These are phyloP conservation scores for Caprella mutica DNA, from an alignment of 2,888 invertebrate species.

Conservation along the genomic window DNA sequence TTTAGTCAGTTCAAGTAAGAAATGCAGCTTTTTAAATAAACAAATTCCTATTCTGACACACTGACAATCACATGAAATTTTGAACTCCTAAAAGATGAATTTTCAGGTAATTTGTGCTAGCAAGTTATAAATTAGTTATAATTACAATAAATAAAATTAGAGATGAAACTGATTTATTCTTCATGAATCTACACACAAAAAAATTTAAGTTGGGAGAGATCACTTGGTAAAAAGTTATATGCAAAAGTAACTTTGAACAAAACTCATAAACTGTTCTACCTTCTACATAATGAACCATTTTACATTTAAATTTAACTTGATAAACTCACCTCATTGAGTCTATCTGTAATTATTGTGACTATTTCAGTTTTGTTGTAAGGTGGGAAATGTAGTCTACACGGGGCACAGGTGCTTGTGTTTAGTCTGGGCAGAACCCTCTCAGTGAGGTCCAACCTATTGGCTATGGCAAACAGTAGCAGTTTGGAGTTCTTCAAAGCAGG, in stretches of 20 bases:
- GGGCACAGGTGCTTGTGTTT: slow-evolving; percentile 45
- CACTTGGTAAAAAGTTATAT: not conserved
- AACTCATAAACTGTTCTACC: not conserved
- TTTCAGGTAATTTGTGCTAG: too few species aligned
- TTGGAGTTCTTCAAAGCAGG: slow-evolving; percentile 57
- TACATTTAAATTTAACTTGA: not conserved
- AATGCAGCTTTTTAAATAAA: too few species aligned
- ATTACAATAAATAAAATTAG: too few species aligned
- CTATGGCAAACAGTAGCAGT: slow-evolving; percentile 76
- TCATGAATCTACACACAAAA: not conserved
- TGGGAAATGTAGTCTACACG: slow-evolving; percentile 66
- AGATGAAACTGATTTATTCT: not conserved
- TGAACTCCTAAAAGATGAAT: too few species aligned
- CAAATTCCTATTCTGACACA: too few species aligned
- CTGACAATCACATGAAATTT: too few species aligned
- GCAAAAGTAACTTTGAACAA: not conserved
- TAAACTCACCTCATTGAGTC: slow-evolving; percentile 51
- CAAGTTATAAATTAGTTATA: too few species aligned
- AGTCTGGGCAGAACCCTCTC: slow-evolving; percentile 77
- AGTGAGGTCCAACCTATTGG: slow-evolving; percentile 90
- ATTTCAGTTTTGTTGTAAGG: slow-evolving; percentile 88
- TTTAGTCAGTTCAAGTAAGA: too few species aligned
- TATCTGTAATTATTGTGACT: slow-evolving; percentile 65
- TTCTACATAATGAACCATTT: not conserved
- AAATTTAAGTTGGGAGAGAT: not conserved